Evolutionary conservation across 2,797 vertebrate genomes (phyloP), one percentile per base, ranked within the genome.

Genomic region (Cryptoprocta ferox): DNA sequence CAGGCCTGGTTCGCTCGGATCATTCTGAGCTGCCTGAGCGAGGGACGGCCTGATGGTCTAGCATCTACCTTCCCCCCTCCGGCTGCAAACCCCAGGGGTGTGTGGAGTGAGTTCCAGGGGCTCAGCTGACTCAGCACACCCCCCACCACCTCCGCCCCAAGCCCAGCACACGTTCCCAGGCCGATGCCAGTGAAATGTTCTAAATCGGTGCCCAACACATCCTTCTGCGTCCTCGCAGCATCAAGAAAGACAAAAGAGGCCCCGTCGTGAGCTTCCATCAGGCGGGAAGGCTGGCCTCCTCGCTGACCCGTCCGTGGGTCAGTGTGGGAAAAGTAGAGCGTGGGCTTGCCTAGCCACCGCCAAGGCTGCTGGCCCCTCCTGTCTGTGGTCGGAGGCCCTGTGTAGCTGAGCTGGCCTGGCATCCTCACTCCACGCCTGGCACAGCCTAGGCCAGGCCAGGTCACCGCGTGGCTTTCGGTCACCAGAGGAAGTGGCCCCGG

Each of bases 391-490:
- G 0, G 10, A 39, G 78, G 37, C 45, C 50, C 79, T 48, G n/a
- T 3, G 5, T 10, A 32, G 45, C 9, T 3, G 32, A n/a, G 63
- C 19, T 12, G 7, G 65, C 65, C 30, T 0, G 50, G 56, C 50
- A 28, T 0, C 0, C 84, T 53, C 11, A 0, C 14, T 10, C 59
- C 3, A 1, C 19, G 37, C 45, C 61, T 61, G 18, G 26, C 0
- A 0, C 14, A 0, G 56, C 56, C 56, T 24, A 1, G 18, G 24
- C 66, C 24, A 6, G 18, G 68, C 70, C 32, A 0, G 59, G 50
- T 65, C 37, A 14, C 50, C 0, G 2, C 3, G 2, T 9, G 90
- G 45, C 70, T 81, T 39, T 78, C 37, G 2, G 26, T 24, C 42
- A 3, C 48, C 26, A 9, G 48, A 42, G 76, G 84, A 81, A 79